phyloP scores from a whole-genome alignment of 2,888 invertebrate genomes.

The Adelphocoris suturalis region DNA sequence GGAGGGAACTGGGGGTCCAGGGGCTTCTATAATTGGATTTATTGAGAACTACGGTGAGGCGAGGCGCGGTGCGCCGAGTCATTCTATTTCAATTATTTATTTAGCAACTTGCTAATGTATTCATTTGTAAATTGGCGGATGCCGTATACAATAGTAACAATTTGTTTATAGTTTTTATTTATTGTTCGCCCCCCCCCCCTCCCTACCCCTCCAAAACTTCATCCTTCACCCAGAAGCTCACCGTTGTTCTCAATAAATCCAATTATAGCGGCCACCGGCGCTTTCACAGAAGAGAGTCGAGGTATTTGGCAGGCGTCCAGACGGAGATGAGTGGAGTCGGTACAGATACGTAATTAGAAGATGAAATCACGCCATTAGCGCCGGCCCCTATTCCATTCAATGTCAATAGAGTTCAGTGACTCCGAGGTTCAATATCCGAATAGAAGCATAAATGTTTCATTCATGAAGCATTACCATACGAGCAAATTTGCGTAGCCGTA shows the following conservation, averaged over 20 bases:
- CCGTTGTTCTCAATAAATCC: constrained; percentile 48
- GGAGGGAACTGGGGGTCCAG: no score
- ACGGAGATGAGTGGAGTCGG: not conserved
- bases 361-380: constrained; percentile 60
- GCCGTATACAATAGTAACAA: no score
- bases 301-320: constrained; percentile 38
- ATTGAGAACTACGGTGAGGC: constrained; percentile 21
- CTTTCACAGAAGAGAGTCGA: constrained; percentile 1
- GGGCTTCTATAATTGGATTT: constrained; percentile 13
- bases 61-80: no score
- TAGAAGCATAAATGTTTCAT: not conserved
- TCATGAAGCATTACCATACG: no score
- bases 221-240: not conserved
- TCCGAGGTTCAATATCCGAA: not conserved
- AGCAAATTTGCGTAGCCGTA: no score
- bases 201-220: no score
- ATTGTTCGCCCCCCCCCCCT: no score
- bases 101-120: no score
- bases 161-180: no score
- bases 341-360: constrained; percentile 57
- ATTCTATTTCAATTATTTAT: no score
- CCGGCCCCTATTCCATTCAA: not conserved
- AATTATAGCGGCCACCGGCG: not conserved
- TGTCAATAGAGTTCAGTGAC: constrained; percentile 18
- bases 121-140: no score